Evolutionary conservation across 1,140 invertebrate species (phyloP), one percentile per base, ranked within the genome.

Genomic region (Homalodisca vitripennis): DNA sequence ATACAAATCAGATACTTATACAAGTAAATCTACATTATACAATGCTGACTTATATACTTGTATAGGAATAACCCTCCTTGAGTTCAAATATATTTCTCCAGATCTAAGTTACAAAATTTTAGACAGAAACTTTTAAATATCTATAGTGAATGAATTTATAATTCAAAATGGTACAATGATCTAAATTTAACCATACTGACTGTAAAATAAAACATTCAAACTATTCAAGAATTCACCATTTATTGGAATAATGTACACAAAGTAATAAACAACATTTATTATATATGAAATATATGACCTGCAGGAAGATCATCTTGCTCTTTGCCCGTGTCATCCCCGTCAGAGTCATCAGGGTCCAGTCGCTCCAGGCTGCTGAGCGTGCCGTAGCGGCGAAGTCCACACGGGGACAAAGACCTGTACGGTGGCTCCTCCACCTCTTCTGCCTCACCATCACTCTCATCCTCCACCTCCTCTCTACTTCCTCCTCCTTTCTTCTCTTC

Each of bases 341-440:
- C 80, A 1, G 83, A 82, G 24, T 85, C 83, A 26, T 83, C 82
- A 41, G 34, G 34, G 31, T 83, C 83, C 32, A 85, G 30, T 47
- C 68, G 66, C 57, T 89, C 91, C 53, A 93, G 78, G 74, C 90
- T 92, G 68, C 89, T 91, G 82, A 92, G 86, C 6, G 91, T 93
- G 6, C 90, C 91, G 74, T 82, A 87, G 47, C 87, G 77, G 71
- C 86, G 78, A 26, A 88, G 76, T 2, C 83, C 83, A 76, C 80
- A 73, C 14, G 72, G 70, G 14, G 73, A 71, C 10, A 75, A 60
- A 17, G 74, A 82, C 77, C 81, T 79, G 76, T 84, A 83, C 71
- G 83, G 83, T 22, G 81, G 82, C 73, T 83, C 82, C 60, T 79
- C 80, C 24, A 64, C 55, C 46, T 74, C 71, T 0, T 71, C 73